phyloP scores from a whole-genome alignment of 2,797 vertebrate genomes.

The Myotis myotis region DNA sequence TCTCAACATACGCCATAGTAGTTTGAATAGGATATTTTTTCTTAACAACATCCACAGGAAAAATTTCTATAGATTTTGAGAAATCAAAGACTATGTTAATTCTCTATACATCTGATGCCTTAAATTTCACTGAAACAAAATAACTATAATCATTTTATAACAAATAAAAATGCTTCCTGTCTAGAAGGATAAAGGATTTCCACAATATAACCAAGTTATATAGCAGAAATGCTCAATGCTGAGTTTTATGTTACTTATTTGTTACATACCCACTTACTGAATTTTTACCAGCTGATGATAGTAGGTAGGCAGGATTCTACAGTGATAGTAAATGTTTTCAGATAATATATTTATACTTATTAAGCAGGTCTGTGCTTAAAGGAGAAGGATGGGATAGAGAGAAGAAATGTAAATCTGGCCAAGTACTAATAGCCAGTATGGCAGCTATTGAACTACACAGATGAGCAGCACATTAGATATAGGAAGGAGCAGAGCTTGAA shows the following conservation, averaged over 20 bases:
- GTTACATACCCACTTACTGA: not conserved
- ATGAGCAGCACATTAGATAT: not conserved
- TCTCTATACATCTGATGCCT: not conserved
- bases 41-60: not conserved
- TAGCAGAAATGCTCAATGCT: not conserved
- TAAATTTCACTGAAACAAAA: not conserved
- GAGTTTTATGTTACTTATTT: not conserved
- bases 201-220: not conserved
- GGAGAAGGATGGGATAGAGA: not conserved
- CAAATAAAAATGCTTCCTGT: not conserved
- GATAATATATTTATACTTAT: not conserved
- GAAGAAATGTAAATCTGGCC: not conserved
- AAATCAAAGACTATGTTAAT: not conserved
- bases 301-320: not conserved
- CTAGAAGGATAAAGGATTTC: not conserved
- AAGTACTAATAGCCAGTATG: slow-evolving; percentile 2
- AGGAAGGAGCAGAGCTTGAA: not conserved
- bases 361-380: not conserved
- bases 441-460: not conserved
- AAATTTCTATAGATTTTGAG: not conserved
- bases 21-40: not conserved
- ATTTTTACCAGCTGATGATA: not conserved
- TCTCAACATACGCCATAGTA: not conserved
- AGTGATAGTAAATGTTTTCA: not conserved
- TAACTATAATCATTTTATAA: not conserved